Conservation (phyloP, 2,797 vertebrate genomes). For the Capromys pilorides region DNA sequence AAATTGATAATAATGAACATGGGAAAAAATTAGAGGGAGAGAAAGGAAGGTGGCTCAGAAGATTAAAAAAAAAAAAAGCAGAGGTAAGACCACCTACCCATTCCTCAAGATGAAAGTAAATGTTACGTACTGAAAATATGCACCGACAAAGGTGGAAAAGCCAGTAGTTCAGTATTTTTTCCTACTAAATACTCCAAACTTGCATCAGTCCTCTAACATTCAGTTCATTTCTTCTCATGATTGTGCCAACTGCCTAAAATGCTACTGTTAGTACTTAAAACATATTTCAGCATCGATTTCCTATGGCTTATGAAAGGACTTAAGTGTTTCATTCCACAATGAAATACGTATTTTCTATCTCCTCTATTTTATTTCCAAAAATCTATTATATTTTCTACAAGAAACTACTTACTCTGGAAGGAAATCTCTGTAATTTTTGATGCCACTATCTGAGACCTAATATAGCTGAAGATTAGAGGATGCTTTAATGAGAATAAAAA, state of each 20-base stretch:
- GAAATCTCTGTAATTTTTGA: not conserved
- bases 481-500: not conserved
- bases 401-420: not conserved
- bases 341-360: not conserved
- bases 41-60: not conserved
- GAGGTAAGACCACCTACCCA: not conserved
- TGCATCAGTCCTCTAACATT: not conserved
- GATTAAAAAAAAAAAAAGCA: not conserved
- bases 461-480: not conserved
- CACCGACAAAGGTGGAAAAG: not conserved
- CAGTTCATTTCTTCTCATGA: not conserved
- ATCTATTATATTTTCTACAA: not conserved
- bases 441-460: constrained; percentile 4
- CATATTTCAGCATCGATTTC: not conserved
- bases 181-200: not conserved
- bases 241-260: not conserved
- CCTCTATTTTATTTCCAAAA: not conserved
- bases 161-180: not conserved
- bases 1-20: not conserved
- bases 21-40: not conserved
- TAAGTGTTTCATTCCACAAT: not conserved
- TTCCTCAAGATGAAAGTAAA: not conserved
- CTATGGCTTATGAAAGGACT: not conserved
- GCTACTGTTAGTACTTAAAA: not conserved
- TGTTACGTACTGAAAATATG: not conserved